Conservation (phyloP, 1,140 invertebrate species). For the Halesus radiatus region DNA sequence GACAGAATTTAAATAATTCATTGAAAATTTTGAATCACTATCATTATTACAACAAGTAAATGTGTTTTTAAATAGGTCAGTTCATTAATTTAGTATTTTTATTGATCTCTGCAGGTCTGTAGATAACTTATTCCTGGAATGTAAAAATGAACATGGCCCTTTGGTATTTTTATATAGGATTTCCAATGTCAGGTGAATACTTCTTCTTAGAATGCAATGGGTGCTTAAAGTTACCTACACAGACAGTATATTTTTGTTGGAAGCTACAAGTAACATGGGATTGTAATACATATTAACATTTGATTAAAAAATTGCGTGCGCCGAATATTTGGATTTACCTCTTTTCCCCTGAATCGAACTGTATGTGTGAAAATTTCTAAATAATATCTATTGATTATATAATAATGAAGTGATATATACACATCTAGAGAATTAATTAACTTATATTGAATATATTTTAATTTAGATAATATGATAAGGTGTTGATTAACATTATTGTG, state of each 20-base stretch:
- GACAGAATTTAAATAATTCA: no score
- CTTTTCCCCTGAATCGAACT: not conserved
- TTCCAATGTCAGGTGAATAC: no score
- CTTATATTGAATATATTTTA: conserved; percentile 56
- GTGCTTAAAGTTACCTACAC: conserved; percentile 27
- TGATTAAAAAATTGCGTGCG: not conserved
- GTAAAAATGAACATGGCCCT: no score
- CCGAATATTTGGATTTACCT: not conserved
- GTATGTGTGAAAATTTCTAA: conserved; percentile 31
- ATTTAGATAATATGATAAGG: conserved; percentile 50
- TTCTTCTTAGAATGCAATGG: not conserved
- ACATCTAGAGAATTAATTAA: conserved; percentile 47
- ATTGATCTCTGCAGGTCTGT: no score
- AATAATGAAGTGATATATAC: conserved; percentile 57
- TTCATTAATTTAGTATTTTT: no score
- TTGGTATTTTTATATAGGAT: no score
- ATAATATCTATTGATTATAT: conserved; percentile 56
- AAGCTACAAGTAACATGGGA: conserved; percentile 8
- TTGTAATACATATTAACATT: not conserved
- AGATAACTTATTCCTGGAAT: no score
- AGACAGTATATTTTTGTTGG: conserved; percentile 31
- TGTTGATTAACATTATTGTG: conserved; percentile 50
- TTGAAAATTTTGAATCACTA: no score
- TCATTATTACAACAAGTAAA: no score
- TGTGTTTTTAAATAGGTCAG: no score